These are phyloP conservation scores for cattle (Bos taurus) DNA, from an alignment of 2,113 vertebrate genomes.

Conservation along the genomic window ARS-UCD2.0 NC_037346.1:61068501-61069000, in stretches of 20 bases:
- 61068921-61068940: background rate
- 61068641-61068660: background rate
- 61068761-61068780: background rate
- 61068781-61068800: background rate
- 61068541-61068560: background rate
- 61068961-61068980: background rate
- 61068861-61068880: background rate
- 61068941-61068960: background rate
- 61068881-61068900: background rate
- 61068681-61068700: background rate
- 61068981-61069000: background rate
- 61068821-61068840: background rate
- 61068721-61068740: background rate
- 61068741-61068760: background rate
- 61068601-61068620: background rate
- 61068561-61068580: accelerated
- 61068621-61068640: background rate
- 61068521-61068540: background rate
- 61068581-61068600: background rate
- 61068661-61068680: background rate
- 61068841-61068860: background rate
- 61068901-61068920: background rate
- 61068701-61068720: background rate
- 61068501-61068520: background rate
- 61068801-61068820: background rate